Evolutionary conservation across 2,113 vertebrate genomes (phyloP), one percentile per base, ranked within the genome.

Genomic region (Pelecanus crispus): DNA sequence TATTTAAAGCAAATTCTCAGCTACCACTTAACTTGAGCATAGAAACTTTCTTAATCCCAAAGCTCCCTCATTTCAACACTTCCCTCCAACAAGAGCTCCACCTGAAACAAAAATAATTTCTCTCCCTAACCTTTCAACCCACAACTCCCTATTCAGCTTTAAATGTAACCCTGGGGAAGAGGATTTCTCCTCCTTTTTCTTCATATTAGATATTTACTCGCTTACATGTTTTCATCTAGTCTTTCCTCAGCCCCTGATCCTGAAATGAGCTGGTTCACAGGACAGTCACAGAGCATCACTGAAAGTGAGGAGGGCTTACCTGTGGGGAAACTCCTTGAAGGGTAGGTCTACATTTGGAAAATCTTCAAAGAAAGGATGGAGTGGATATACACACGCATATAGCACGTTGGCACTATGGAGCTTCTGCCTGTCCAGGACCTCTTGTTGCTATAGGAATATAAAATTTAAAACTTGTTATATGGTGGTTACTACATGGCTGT

Each of bases 21-120:
- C 91, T 65, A 62, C 73, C 91, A 73, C 62, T 75, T 61, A 75
- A 75, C 61, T 53, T 72, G 72, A 92, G 70, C 62, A 75, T 2
- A 61, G 86, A 75, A 95, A 82, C 65, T 65, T 94, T 21, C 52
- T 56, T 72, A 72, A 81, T 26, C 20, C 65, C 81, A 90, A 65
- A 95, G 50, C 16, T 32, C 40, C 70, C 52, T 85, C 36, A 31
- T 91, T 96, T 97, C 91, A 95, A 77, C 95, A 70, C 92, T 77
- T 92, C 34, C n/a, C 53, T 87, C 53, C 53, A 62, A 89, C 82
- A 90, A 81, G 70, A 92, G 47, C 52, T 91, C 70, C 34, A 94
- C 42, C 45, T 77, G 86, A 92, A 95, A 91, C 45, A 88, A 85
- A 95, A 91, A 63, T 58, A 80, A 88, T 82, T 82, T 77, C 12